Percentiles rank a stretch among this genome's conserved stretches.
Conservation (phyloP, 2,797 vertebrate genomes). For the Lagocephalus sceleratus region DNA sequence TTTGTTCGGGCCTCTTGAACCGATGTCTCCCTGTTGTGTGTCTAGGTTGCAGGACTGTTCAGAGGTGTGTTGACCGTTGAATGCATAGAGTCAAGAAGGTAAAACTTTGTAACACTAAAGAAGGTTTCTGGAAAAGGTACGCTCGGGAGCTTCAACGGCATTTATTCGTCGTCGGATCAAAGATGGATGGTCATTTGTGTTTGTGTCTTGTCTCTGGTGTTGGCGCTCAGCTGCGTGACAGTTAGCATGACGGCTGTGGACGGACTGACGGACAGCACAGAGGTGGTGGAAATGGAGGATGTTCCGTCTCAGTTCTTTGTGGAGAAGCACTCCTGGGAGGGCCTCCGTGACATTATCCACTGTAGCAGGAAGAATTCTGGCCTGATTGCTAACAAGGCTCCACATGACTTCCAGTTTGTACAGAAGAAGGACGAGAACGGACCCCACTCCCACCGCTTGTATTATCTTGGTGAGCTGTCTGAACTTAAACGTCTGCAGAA, state of each 20-base stretch:
- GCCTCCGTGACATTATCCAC: slow-evolving; percentile 92
- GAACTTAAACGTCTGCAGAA: not conserved
- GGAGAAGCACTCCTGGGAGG: slow-evolving; percentile 96
- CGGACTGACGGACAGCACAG: slow-evolving; percentile 78
- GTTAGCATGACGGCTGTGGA: slow-evolving; percentile 89
- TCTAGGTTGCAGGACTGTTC: slow-evolving; percentile 76
- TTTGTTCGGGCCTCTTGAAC: not conserved
- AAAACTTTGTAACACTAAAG: slow-evolving; percentile 87
- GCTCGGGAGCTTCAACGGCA: slow-evolving; percentile 8
- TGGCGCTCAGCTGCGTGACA: slow-evolving; percentile 65
- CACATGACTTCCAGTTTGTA: slow-evolving; percentile 97
- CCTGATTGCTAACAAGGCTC: slow-evolving; percentile 94
- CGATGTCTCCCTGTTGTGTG: not conserved
- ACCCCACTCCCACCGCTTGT: slow-evolving; percentile 92
- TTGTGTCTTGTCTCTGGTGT: slow-evolving; percentile 12
- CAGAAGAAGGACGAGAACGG: slow-evolving; percentile 89
- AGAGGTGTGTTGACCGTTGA: slow-evolving; percentile 82
- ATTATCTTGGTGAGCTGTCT: slow-evolving; percentile 87
- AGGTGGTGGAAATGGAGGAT: slow-evolving; percentile 87
- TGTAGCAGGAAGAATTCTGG: slow-evolving; percentile 96
- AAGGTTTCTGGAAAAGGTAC: slow-evolving; percentile 91
- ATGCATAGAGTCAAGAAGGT: slow-evolving; percentile 98
- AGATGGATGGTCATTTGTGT: not conserved
- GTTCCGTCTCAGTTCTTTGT: slow-evolving; percentile 88
- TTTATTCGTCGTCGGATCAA: not conserved